phyloP scores from a whole-genome alignment of 2,888 invertebrate species.

The Helicoverpa assulta region DNA sequence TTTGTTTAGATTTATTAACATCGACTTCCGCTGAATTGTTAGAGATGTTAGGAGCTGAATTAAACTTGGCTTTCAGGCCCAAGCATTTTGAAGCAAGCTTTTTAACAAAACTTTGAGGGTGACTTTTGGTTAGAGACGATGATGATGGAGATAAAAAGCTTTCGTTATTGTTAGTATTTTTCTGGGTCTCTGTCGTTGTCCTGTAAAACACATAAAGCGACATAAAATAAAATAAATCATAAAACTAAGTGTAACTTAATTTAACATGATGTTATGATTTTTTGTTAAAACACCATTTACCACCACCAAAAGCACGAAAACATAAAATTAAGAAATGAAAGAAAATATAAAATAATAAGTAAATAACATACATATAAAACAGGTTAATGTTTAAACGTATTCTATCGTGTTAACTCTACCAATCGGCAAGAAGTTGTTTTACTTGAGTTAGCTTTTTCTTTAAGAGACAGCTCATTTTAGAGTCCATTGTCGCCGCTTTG shows the following conservation, averaged over 20 bases:
- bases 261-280: constrained; percentile 48
- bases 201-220: constrained; percentile 89
- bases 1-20: constrained; percentile 74
- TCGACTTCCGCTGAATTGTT: constrained; percentile 80
- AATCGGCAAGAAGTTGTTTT: constrained; percentile 72
- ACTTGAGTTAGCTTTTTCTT: constrained; percentile 76
- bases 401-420: constrained; percentile 54
- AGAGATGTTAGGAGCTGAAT: constrained; percentile 88
- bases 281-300: constrained; percentile 54
- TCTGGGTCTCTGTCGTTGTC: constrained; percentile 87
- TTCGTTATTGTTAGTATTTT: constrained; percentile 84
- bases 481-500: constrained; percentile 37
- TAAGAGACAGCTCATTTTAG: constrained; percentile 53
- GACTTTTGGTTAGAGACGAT: constrained; percentile 84
- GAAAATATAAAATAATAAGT: constrained; percentile 31
- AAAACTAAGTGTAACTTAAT: constrained; percentile 58
- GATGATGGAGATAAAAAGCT: constrained; percentile 85
- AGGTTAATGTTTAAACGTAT: constrained; percentile 15
- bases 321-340: constrained; percentile 34
- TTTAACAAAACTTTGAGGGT: constrained; percentile 87
- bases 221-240: constrained; percentile 76
- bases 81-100: constrained; percentile 89
- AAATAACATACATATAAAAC: constrained; percentile 4
- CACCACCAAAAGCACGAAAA: constrained; percentile 68
- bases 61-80: constrained; percentile 87